Conservation (phyloP, 2,888 invertebrate species). For the Tenthredo notha region DNA sequence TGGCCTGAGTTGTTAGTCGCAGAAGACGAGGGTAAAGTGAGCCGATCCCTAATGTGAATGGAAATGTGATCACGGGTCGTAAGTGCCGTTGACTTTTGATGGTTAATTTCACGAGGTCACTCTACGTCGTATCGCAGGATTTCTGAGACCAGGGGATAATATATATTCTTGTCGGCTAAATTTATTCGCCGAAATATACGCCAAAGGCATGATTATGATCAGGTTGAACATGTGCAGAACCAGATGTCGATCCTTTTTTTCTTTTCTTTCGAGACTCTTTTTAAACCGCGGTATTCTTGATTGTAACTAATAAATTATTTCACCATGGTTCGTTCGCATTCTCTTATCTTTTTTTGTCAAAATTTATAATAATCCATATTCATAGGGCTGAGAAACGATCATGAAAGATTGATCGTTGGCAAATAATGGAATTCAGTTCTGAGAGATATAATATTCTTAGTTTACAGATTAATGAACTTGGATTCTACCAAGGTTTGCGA, state of each 20-base stretch:
- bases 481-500: slow-evolving; percentile 16
- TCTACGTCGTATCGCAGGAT: neutral
- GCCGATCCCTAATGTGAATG: slow-evolving; percentile 35
- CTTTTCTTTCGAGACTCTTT: neutral
- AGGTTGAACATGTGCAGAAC: neutral
- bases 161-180: neutral
- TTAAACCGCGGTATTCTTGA: neutral
- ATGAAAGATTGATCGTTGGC: neutral
- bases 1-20: neutral
- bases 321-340: neutral
- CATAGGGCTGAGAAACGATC: neutral
- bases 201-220: slow-evolving; percentile 15
- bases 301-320: neutral
- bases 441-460: slow-evolving; percentile 1
- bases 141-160: neutral
- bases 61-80: slow-evolving; percentile 33
- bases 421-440: slow-evolving; percentile 19
- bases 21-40: neutral
- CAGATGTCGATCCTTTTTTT: neutral
- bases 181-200: neutral
- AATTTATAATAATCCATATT: neutral
- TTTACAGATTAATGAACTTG: slow-evolving; percentile 34
- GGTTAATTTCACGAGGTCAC: slow-evolving; percentile 31
- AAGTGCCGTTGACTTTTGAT: slow-evolving; percentile 37
- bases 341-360: neutral